These are phyloP conservation scores for Metridium senile DNA, from an alignment of 92 coral and sea anemone genomes.

Conservation along the genomic window DNA sequence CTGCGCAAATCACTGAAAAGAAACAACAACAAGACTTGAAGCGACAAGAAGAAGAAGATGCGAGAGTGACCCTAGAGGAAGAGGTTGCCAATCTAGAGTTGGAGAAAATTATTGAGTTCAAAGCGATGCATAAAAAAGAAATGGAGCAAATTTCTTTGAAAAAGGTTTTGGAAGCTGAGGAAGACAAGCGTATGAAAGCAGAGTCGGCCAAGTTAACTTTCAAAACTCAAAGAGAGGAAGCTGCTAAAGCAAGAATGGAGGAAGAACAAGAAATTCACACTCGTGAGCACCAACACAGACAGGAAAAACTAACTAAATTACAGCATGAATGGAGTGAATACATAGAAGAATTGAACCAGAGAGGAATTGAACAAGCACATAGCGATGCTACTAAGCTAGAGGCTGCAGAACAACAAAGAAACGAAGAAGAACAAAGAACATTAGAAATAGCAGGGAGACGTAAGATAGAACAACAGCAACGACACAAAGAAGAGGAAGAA, in stretches of 20 bases:
- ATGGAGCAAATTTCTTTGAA: conserved; percentile 39
- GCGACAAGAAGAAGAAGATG: conserved; percentile 26
- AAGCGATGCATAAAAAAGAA: conserved; percentile 48
- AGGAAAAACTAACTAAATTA: conserved; percentile 32
- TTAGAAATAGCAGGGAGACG: conserved; percentile 36
- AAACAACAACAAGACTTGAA: conserved; percentile 2
- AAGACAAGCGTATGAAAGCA: conserved; percentile 40
- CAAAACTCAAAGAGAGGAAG: conserved; percentile 62
- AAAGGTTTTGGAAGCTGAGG: conserved; percentile 42
- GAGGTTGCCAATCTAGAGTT: conserved; percentile 20
- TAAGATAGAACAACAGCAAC: conserved; percentile 47
- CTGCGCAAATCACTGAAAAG: neutral
- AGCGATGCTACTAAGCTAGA: conserved; percentile 27
- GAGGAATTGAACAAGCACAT: conserved; percentile 19
- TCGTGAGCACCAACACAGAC: conserved; percentile 49
- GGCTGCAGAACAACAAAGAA: conserved; percentile 31
- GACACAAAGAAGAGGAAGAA: conserved; percentile 65
- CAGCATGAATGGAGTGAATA: conserved; percentile 56
- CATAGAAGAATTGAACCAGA: conserved; percentile 29
- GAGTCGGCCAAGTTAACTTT: conserved; percentile 38
- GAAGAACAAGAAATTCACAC: conserved; percentile 41
- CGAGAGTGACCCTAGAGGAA: conserved; percentile 22
- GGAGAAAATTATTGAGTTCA: conserved; percentile 41
- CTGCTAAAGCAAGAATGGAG: conserved; percentile 48
- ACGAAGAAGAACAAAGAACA: conserved; percentile 33